phyloP scores from a whole-genome alignment of 2,797 vertebrate species.

The Sebastes trivittatus region DNA sequence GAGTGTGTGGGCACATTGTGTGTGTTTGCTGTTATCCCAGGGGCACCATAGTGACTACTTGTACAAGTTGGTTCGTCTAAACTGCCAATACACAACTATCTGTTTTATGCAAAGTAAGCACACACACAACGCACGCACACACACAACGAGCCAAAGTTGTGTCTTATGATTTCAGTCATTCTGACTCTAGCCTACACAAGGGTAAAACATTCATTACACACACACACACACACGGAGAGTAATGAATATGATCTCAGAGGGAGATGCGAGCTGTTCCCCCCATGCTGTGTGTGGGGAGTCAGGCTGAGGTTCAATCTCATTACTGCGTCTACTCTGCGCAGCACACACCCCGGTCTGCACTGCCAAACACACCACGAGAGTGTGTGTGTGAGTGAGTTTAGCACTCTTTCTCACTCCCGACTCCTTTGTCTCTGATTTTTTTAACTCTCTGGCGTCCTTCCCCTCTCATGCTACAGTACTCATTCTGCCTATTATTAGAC shows the following conservation, averaged over 20 bases:
- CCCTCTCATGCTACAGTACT: not conserved
- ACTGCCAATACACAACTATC: slow-evolving; percentile 11
- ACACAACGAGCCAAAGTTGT: not conserved
- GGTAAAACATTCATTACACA: slow-evolving; percentile 34
- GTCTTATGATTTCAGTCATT: slow-evolving; percentile 5
- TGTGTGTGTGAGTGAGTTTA: not conserved
- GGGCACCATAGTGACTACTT: slow-evolving; percentile 1
- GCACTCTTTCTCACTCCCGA: not conserved
- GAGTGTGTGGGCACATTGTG: slow-evolving; percentile 8
- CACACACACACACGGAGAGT: not conserved
- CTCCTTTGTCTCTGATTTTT: not conserved
- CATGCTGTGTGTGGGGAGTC: slow-evolving; percentile 20
- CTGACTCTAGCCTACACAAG: slow-evolving; percentile 11
- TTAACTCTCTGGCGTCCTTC: not conserved
- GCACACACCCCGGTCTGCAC: not conserved
- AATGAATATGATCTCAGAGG: slow-evolving; percentile 42
- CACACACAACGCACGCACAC: not conserved
- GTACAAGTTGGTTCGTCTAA: slow-evolving; percentile 4
- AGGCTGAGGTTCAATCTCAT: slow-evolving; percentile 29
- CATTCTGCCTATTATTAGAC: not conserved
- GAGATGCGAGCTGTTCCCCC: not conserved
- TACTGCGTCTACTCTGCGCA: slow-evolving; percentile 15
- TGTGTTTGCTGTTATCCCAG: not conserved
- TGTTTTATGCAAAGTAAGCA: slow-evolving; percentile 12
- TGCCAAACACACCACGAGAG: not conserved